phyloP scores from a whole-genome alignment of 2,113 vertebrate species.

The Anarhynchus alexandrinus region DNA sequence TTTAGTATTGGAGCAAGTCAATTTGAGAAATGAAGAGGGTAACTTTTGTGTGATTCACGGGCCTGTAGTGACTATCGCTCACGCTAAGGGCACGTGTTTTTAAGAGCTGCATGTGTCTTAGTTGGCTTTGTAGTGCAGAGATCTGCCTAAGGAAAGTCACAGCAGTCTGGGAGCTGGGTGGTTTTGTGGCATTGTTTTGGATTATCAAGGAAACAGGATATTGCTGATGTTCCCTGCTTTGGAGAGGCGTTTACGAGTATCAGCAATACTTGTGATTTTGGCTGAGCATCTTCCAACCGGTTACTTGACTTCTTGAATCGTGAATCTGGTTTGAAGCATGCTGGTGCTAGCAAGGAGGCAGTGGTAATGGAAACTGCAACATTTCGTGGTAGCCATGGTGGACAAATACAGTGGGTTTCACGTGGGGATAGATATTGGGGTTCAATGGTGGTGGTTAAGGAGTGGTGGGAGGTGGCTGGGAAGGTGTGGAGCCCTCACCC shows the following conservation, averaged over 20 bases:
- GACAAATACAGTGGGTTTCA: neutral
- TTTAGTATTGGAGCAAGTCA: conserved; percentile 4
- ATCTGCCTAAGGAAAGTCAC: neutral
- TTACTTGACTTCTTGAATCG: fast-evolving
- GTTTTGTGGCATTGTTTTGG: neutral
- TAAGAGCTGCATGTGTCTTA: neutral
- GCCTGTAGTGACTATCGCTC: neutral
- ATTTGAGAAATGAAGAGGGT: neutral
- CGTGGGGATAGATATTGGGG: neutral
- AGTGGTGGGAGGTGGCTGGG: neutral
- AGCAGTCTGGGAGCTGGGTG: neutral
- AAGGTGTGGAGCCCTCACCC: neutral
- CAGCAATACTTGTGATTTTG: neutral
- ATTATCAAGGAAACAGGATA: neutral
- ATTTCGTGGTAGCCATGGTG: fast-evolving
- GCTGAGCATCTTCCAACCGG: neutral
- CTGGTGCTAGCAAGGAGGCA: neutral
- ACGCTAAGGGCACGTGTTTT: neutral
- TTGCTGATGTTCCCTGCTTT: neutral
- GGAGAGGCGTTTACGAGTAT: neutral
- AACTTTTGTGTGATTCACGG: conserved; percentile 3
- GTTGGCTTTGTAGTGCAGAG: neutral
- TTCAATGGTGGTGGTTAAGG: neutral
- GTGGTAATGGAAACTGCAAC: neutral
- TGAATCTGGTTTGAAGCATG: neutral